These are phyloP conservation scores for Chrysoperla carnea DNA, from an alignment of 1,140 invertebrate species.

Conservation along the genomic window DNA sequence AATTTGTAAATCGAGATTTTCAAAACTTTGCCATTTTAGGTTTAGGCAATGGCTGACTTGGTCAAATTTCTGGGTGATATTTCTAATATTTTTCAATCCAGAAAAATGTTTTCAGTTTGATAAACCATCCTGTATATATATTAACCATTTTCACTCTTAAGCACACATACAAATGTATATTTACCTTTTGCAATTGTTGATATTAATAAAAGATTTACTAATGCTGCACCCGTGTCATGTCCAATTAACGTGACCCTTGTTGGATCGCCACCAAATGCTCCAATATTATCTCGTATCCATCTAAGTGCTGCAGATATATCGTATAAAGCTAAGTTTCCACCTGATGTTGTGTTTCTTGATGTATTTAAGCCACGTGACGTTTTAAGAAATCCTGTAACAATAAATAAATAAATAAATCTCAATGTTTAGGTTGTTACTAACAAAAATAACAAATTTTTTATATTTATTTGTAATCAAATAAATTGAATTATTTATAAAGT, in stretches of 20 bases:
- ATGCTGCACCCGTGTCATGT: conserved; percentile 68
- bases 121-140: neutral
- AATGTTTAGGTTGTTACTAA: neutral
- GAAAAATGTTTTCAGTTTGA: no score
- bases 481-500: conserved; percentile 1
- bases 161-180: conserved; percentile 11
- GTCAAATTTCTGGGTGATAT: no score
- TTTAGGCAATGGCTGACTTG: no score
- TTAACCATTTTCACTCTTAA: neutral
- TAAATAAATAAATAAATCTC: conserved; percentile 2
- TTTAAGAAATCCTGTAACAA: conserved; percentile 46
- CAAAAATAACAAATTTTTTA: neutral
- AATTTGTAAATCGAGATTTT: no score
- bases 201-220: conserved; percentile 68
- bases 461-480: neutral
- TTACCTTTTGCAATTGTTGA: conserved; percentile 51
- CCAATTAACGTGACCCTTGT: conserved; percentile 68
- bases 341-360: conserved; percentile 22
- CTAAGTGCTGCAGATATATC: conserved; percentile 56
- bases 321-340: conserved; percentile 49
- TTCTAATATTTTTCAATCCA: no score
- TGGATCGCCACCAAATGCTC: conserved; percentile 64
- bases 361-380: conserved; percentile 33
- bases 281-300: conserved; percentile 64
- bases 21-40: no score